Conservation (phyloP, 2,888 invertebrate species). For the Laspeyria flexula region DNA sequence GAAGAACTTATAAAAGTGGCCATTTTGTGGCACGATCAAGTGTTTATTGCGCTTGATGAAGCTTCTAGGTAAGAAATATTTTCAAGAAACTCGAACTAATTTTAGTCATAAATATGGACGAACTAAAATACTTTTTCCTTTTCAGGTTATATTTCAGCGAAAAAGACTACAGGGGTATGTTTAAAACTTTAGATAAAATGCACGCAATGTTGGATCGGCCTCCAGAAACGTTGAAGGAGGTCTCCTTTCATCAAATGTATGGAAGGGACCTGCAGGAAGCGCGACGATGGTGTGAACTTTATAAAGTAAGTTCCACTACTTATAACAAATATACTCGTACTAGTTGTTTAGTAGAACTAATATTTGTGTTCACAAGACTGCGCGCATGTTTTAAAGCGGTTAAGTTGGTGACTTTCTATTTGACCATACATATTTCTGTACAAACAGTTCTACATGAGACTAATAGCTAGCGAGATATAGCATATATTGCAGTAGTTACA, state of each 20-base stretch:
- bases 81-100: neutral
- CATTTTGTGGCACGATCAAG: constrained; percentile 99
- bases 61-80: constrained; percentile 87
- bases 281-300: constrained; percentile 97
- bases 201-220: constrained; percentile 97
- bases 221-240: constrained; percentile 98
- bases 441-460: no score
- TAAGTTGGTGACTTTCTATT: no score
- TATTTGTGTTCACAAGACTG: no score
- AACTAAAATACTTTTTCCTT: neutral
- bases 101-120: neutral
- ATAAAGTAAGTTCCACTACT: constrained; percentile 80
- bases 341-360: no score
- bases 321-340: no score
- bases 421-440: no score
- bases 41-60: constrained; percentile 92
- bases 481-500: no score
- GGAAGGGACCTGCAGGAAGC: constrained; percentile 97
- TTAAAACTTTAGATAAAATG: constrained; percentile 96
- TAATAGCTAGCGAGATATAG: no score
- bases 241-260: constrained; percentile 98
- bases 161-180: constrained; percentile 98
- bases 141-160: constrained; percentile 97
- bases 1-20: constrained; percentile 99
- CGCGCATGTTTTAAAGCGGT: no score